Conservation (phyloP, 2,888 invertebrate species). For the Toxonevra muliebris region DNA sequence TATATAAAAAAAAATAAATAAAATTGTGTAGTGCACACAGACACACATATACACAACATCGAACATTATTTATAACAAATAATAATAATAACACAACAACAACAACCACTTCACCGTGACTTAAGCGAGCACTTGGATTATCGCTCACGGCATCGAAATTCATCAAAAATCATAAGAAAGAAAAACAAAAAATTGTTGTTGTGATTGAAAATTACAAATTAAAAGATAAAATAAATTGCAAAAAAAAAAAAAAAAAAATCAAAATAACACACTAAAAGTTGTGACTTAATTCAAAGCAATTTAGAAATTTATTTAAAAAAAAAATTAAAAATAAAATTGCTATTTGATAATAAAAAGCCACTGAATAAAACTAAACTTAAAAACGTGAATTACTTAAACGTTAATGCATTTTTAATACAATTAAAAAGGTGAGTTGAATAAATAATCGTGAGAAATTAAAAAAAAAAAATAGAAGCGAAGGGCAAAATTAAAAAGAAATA, state of each 20-base stretch:
- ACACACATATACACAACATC: constrained; percentile 11
- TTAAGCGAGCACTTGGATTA: constrained; percentile 61
- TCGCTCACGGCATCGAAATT: constrained; percentile 53
- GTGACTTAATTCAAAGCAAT: background rate
- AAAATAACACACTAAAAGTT: background rate
- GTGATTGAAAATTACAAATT: constrained; percentile 6
- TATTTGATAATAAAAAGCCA: background rate
- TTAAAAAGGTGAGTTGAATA: constrained; percentile 15
- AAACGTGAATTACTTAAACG: too few species aligned
- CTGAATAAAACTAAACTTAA: background rate
- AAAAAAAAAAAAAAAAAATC: constrained; percentile 32
- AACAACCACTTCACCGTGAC: constrained; percentile 56
- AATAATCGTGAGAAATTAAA: background rate
- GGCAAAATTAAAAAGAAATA: constrained; percentile 7
- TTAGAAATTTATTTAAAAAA: background rate
- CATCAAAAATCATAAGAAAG: constrained; percentile 20
- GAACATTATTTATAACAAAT: background rate
- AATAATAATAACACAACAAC: constrained; percentile 11
- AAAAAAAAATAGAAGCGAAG: background rate
- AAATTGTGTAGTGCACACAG: constrained; percentile 13
- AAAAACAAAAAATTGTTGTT: too few species aligned
- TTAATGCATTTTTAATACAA: too few species aligned
- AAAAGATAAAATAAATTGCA: constrained; percentile 33
- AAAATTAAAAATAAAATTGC: background rate
- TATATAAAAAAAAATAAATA: background rate